These are phyloP conservation scores for Sebastes hubbsi DNA, from an alignment of 2,797 vertebrate species.

Conservation along the genomic window DNA sequence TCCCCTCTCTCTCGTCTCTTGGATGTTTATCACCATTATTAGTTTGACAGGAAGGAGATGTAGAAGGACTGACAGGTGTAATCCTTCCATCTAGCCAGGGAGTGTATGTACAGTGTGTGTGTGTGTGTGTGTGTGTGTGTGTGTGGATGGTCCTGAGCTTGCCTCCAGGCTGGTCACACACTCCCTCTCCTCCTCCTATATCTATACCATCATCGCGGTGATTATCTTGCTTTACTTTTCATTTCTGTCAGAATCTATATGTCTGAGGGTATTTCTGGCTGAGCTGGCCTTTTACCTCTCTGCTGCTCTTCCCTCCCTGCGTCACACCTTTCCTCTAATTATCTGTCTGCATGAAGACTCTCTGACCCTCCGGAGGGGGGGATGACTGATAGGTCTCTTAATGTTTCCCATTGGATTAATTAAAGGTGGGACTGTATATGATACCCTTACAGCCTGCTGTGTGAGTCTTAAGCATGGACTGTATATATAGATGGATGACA, in stretches of 20 bases:
- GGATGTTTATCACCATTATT: slow-evolving; percentile 30
- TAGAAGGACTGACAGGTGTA: slow-evolving; percentile 16
- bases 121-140: not conserved
- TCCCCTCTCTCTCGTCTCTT: not conserved
- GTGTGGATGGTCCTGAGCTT: not conserved
- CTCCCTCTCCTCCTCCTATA: not conserved
- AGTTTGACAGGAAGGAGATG: slow-evolving; percentile 25
- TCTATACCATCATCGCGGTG: slow-evolving; percentile 6
- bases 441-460: not conserved
- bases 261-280: slow-evolving; percentile 14
- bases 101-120: not conserved
- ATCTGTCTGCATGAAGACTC: slow-evolving; percentile 41
- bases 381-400: slow-evolving; percentile 57
- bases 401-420: slow-evolving; percentile 60
- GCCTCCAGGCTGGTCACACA: slow-evolving; percentile 19
- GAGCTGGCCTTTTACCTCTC: slow-evolving; percentile 11
- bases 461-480: not conserved
- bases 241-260: slow-evolving; percentile 18
- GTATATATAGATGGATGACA: not conserved
- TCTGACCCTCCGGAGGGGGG: slow-evolving; percentile 7
- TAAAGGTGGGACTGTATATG: slow-evolving; percentile 50
- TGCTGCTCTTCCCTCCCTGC: slow-evolving; percentile 1
- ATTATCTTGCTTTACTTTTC: slow-evolving; percentile 28
- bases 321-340: slow-evolving; percentile 43
- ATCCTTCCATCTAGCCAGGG: slow-evolving; percentile 12